Evolutionary conservation across 2,888 invertebrate species (phyloP).

Genomic region (Apantesis nais): DNA sequence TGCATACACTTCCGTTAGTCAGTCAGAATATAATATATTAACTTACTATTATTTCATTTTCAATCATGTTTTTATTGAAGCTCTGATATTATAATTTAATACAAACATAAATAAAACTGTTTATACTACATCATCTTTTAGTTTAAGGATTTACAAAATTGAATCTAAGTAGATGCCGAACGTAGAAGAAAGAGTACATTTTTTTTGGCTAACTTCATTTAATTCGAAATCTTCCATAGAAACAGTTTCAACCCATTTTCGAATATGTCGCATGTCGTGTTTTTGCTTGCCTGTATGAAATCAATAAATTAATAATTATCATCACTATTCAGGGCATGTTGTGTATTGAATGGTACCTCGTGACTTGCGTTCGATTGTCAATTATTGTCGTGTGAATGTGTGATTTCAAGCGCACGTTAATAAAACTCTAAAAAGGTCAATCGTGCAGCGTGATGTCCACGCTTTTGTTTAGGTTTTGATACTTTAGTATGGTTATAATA

Average conservation of each 20-base stretch:
- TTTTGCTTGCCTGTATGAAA: neutral
- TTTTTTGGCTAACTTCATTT: neutral
- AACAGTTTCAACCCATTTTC: neutral
- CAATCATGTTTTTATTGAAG: constrained; percentile 65
- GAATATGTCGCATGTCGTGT: neutral
- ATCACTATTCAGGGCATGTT: constrained; percentile 74
- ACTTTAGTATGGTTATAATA: constrained; percentile 37
- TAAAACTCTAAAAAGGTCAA: constrained; percentile 70
- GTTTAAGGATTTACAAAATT: neutral
- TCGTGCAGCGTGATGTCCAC: constrained; percentile 67
- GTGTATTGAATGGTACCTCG: constrained; percentile 66
- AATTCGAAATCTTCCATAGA: neutral
- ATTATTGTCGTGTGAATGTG: constrained; percentile 77
- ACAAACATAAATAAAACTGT: neutral
- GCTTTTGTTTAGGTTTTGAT: constrained; percentile 43
- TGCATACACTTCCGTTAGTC: constrained; percentile 72
- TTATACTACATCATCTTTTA: neutral
- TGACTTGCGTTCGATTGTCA: constrained; percentile 79
- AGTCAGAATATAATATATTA: constrained; percentile 57
- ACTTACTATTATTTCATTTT: constrained; percentile 52
- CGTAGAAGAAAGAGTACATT: too few relatives aligned
- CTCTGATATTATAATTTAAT: constrained; percentile 22
- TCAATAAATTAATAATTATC: constrained; percentile 49
- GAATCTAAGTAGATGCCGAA: too few relatives aligned
- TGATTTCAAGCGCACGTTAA: constrained; percentile 71